phyloP scores from a whole-genome alignment of 2,113 vertebrate species.

The Ammodytes dubius region DNA sequence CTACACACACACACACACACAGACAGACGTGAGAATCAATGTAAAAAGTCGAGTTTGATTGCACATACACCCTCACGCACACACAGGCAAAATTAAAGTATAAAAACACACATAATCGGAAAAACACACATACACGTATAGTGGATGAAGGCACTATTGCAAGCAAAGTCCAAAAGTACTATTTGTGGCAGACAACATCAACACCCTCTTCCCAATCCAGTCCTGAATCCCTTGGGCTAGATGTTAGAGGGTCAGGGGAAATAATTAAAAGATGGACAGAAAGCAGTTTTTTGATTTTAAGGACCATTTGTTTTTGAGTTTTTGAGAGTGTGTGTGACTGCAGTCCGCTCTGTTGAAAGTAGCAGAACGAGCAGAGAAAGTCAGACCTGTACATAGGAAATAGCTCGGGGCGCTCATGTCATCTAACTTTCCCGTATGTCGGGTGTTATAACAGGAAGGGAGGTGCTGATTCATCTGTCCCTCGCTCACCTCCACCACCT shows the following conservation, averaged over 20 bases:
- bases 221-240: slow-evolving; percentile 77
- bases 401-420: slow-evolving; percentile 36
- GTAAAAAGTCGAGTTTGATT: slow-evolving; percentile 54
- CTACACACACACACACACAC: slow-evolving; percentile 38
- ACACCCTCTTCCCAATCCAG: slow-evolving; percentile 39
- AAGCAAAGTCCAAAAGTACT: slow-evolving; percentile 83
- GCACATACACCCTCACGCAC: slow-evolving; percentile 42
- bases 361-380: slow-evolving; percentile 19
- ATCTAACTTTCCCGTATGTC: slow-evolving; percentile 55
- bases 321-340: not conserved
- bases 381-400: slow-evolving; percentile 52
- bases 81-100: slow-evolving; percentile 59
- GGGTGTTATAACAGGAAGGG: slow-evolving; percentile 64
- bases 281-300: not conserved
- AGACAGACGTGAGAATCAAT: slow-evolving; percentile 35
- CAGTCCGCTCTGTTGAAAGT: slow-evolving; percentile 14
- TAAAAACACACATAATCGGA: slow-evolving; percentile 57
- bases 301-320: not conserved
- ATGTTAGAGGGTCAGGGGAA: slow-evolving; percentile 42
- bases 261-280: not conserved
- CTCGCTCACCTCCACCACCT: slow-evolving; percentile 45
- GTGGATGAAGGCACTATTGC: slow-evolving; percentile 88
- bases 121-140: slow-evolving; percentile 67
- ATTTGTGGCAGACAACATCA: slow-evolving; percentile 75
- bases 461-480: slow-evolving; percentile 58